Conservation (phyloP, 2,113 vertebrate species). For the Oxyruncus cristatus region DNA sequence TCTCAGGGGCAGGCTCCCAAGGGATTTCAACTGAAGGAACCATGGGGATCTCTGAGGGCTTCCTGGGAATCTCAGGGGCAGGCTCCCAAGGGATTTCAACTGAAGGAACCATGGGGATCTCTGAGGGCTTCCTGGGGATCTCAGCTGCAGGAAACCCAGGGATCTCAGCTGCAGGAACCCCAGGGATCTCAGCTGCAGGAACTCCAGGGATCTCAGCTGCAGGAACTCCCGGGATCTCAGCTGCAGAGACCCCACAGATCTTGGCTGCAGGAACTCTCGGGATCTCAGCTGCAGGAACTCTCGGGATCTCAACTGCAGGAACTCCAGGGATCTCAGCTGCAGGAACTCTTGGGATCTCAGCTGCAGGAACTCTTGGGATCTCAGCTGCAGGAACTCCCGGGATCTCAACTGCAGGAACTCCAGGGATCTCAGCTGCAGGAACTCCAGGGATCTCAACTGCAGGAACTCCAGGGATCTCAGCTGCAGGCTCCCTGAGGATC, state of each 20-base stretch:
- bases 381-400: neutral
- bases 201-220: neutral
- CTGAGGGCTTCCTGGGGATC: neutral
- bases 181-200: neutral
- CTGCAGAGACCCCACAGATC: neutral
- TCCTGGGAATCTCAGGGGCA: neutral
- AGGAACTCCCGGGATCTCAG: neutral
- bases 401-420: neutral
- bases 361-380: neutral
- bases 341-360: neutral
- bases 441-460: neutral
- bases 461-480: neutral
- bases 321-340: neutral
- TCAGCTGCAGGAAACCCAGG: neutral
- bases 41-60: neutral
- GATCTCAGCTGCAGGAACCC: neutral
- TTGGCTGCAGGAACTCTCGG: neutral
- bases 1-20: neutral
- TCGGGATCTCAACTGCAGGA: neutral
- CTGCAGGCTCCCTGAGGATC: neutral
- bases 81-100: rapidly evolving
- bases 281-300: neutral
- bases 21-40: rapidly evolving
- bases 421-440: neutral
- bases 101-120: neutral